A percentile compares a stretch with the other conserved stretches of the same genome.
Conservation (phyloP, 2,113 vertebrate species). For the Megaceryle torquata region DNA sequence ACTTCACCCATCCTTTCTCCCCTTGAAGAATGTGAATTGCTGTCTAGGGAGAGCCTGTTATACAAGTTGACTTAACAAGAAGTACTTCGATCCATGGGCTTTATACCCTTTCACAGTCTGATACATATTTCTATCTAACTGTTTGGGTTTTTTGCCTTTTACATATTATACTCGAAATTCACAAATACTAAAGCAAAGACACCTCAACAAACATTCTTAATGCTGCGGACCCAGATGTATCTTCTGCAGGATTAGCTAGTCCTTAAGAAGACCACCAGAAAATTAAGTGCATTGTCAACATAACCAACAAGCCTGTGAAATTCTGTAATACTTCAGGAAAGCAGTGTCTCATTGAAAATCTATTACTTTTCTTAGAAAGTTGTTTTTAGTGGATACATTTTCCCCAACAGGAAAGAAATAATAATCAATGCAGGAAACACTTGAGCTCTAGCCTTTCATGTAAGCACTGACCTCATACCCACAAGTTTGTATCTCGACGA, state of each 20-base stretch:
- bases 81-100: neutral
- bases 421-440: neutral
- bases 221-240: neutral
- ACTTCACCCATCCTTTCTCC: constrained; percentile 26
- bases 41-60: neutral
- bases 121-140: neutral
- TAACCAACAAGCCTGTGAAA: neutral
- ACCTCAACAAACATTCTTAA: neutral
- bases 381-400: neutral
- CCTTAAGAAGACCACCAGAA: neutral
- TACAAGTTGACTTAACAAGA: constrained; percentile 14
- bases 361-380: neutral
- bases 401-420: neutral
- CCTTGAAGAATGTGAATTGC: constrained; percentile 10
- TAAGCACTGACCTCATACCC: neutral
- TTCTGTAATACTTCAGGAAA: neutral
- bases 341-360: neutral
- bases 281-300: neutral
- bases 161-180: neutral
- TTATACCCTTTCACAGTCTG: neutral
- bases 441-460: neutral
- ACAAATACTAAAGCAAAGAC: neutral
- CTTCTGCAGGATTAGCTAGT: neutral
- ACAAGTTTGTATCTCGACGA: neutral
- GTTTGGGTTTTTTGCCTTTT: neutral